phyloP scores from a whole-genome alignment of 2,797 vertebrate genomes.

The Anguilla marmorata region DNA sequence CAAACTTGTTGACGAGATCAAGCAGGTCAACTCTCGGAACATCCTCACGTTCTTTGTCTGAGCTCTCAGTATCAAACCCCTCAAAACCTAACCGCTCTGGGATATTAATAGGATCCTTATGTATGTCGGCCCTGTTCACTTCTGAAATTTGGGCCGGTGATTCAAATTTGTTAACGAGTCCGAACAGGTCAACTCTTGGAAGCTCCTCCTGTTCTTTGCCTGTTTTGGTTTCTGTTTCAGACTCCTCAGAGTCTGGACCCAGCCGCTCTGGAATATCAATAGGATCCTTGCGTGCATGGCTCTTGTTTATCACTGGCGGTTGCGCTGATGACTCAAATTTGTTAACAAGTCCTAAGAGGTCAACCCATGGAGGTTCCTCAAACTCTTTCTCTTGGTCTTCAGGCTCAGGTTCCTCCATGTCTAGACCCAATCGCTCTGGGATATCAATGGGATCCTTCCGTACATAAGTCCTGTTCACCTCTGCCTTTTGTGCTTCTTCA shows the following conservation, averaged over 20 bases:
- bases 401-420: slow-evolving; percentile 62
- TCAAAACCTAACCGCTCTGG: slow-evolving; percentile 47
- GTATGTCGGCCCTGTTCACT: slow-evolving; percentile 42
- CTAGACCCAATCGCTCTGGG: slow-evolving; percentile 62
- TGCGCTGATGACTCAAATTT: slow-evolving; percentile 71
- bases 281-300: slow-evolving; percentile 61
- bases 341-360: slow-evolving; percentile 62
- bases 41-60: slow-evolving; percentile 65
- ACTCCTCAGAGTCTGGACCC: slow-evolving; percentile 58
- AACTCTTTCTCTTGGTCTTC: slow-evolving; percentile 63
- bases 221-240: slow-evolving; percentile 55
- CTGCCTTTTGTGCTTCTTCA: slow-evolving; percentile 71
- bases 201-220: slow-evolving; percentile 65
- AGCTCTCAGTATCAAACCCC: slow-evolving; percentile 58
- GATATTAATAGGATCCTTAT: slow-evolving; percentile 59
- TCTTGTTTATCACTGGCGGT: slow-evolving; percentile 35
- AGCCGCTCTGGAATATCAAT: slow-evolving; percentile 56
- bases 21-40: slow-evolving; percentile 61
- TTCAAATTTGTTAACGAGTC: slow-evolving; percentile 70
- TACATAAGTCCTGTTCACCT: slow-evolving; percentile 66
- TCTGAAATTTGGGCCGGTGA: slow-evolving; percentile 57
- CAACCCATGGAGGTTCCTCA: slow-evolving; percentile 62
- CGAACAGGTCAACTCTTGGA: slow-evolving; percentile 60
- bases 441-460: slow-evolving; percentile 69
- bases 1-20: slow-evolving; percentile 67